Percentiles rank a stretch among this genome's conserved stretches.
These are phyloP conservation scores for Montipora capricornis DNA, from an alignment of 64 coral and sea anemone genomes.

Conservation along the genomic window DNA sequence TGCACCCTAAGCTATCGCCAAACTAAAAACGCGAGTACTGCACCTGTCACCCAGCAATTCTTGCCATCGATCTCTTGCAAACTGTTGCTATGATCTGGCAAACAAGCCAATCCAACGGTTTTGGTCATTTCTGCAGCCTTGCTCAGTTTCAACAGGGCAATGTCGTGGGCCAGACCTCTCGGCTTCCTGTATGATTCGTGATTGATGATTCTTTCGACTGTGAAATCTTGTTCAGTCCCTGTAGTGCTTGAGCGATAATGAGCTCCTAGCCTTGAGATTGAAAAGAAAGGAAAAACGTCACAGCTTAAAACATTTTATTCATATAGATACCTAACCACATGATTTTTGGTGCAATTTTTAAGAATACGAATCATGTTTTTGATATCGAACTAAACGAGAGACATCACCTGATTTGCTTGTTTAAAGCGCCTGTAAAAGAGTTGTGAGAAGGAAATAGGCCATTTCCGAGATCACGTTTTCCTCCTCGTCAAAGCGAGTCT, in stretches of 20 bases:
- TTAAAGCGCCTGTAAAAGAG: too few relatives aligned
- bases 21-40: neutral
- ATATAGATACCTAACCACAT: too few relatives aligned
- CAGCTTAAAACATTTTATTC: neutral
- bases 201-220: conserved; percentile 7
- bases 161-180: conserved; percentile 40
- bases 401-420: too few relatives aligned
- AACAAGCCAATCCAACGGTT: conserved; percentile 33
- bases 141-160: conserved; percentile 61
- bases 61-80: conserved; percentile 34
- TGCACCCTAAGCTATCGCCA: too few relatives aligned
- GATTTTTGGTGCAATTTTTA: too few relatives aligned
- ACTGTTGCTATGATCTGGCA: conserved; percentile 14
- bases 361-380: too few relatives aligned
- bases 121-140: conserved; percentile 23
- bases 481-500: too few relatives aligned
- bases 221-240: conserved; percentile 53
- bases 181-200: conserved; percentile 61
- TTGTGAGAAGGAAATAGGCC: too few relatives aligned
- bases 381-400: too few relatives aligned
- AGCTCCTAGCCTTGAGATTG: conserved; percentile 52
- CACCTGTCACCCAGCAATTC: conserved; percentile 76
- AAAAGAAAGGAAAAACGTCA: neutral
- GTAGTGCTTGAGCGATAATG: neutral
- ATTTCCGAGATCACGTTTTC: too few relatives aligned